Percentiles rank a stretch among this genome's conserved stretches.
These are phyloP conservation scores for Polypedilum pembai DNA, from an alignment of 1,140 invertebrate species.

Conservation along the genomic window DNA sequence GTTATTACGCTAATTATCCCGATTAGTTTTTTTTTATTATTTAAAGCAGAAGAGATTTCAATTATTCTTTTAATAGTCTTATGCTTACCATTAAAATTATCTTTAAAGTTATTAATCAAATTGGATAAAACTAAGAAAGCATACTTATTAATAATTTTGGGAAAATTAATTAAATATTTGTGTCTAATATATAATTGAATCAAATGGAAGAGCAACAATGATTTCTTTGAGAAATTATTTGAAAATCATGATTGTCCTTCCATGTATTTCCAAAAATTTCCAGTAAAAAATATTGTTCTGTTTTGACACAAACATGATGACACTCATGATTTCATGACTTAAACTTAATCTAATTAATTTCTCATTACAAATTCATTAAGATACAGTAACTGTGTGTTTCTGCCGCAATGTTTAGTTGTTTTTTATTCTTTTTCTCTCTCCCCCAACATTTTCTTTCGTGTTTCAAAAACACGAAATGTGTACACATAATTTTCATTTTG, in stretches of 20 bases:
- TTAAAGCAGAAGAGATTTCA: neutral
- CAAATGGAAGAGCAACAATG: slow-evolving; percentile 8
- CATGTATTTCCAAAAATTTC: neutral
- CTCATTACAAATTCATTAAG: neutral
- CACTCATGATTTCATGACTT: neutral
- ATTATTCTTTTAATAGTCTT: neutral
- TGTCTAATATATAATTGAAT: neutral
- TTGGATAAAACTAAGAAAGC: neutral
- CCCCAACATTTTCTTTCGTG: neutral
- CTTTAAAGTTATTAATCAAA: neutral
- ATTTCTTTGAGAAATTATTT: neutral
- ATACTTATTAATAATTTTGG: too few species aligned
- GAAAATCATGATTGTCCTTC: slow-evolving; percentile 7
- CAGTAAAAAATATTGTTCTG: neutral
- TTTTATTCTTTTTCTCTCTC: neutral
- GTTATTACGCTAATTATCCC: neutral
- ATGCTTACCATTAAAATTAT: too few species aligned
- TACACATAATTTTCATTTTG: neutral
- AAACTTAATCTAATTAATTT: neutral
- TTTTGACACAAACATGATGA: neutral
- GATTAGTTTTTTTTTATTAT: neutral
- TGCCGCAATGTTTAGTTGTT: neutral
- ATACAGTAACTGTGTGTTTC: neutral
- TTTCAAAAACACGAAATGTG: neutral
- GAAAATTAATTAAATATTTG: too few species aligned